phyloP scores from a whole-genome alignment of 2,797 vertebrate species.

The Ciconia nigra region DNA sequence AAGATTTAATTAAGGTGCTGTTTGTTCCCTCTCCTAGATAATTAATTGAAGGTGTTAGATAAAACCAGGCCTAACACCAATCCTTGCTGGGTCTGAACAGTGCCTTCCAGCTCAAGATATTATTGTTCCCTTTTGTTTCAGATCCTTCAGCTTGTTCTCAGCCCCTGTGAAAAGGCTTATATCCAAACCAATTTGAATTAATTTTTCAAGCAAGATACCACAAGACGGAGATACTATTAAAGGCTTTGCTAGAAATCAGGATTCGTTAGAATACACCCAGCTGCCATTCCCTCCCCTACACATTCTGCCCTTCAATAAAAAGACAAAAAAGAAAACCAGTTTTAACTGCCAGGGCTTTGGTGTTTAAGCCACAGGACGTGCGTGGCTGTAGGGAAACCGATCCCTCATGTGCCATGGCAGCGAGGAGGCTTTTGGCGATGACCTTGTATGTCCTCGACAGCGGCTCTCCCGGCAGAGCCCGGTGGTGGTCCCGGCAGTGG shows the following conservation, averaged over 20 bases:
- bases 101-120: conserved; percentile 20
- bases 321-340: not conserved
- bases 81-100: conserved; percentile 22
- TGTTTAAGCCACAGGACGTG: not conserved
- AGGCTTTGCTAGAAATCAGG: conserved; percentile 57
- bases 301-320: conserved; percentile 14
- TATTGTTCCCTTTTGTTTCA: conserved; percentile 59
- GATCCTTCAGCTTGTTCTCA: conserved; percentile 32
- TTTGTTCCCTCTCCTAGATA: conserved; percentile 57
- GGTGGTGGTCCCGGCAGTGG: accelerated
- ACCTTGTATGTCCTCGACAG: not conserved
- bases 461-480: not conserved
- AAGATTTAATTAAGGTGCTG: conserved; percentile 71
- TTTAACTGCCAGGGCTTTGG: conserved; percentile 21
- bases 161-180: conserved; percentile 19
- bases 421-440: not conserved
- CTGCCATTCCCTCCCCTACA: conserved; percentile 8
- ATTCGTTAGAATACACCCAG: conserved; percentile 16
- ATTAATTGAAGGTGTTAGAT: conserved; percentile 69
- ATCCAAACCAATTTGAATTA: conserved; percentile 54
- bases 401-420: not conserved
- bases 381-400: not conserved
- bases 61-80: conserved; percentile 18
- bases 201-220: conserved; percentile 55
- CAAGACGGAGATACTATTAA: conserved; percentile 5